phyloP scores from a whole-genome alignment of 2,888 invertebrate genomes.

The Caenorhabditis sulstoni region DNA sequence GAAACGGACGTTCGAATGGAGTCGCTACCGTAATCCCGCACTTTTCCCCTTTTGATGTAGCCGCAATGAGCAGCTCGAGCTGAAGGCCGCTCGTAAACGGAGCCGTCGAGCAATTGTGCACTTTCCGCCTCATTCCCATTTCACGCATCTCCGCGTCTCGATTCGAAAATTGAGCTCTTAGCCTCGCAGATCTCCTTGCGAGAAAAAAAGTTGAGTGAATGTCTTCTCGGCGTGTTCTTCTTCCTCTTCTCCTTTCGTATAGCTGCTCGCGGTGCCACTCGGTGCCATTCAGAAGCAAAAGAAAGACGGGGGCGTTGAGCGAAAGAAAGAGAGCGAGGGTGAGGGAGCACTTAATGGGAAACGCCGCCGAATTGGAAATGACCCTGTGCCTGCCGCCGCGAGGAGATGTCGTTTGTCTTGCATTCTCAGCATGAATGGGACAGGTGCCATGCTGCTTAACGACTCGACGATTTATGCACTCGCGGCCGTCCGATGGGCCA shows the following conservation, averaged over 20 bases:
- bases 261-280: background rate
- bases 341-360: conserved; percentile 36
- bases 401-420: conserved; percentile 17
- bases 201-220: background rate
- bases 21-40: background rate
- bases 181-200: background rate
- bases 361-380: conserved; percentile 14
- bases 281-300: background rate
- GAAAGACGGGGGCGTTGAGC: too few species aligned
- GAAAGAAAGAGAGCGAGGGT: background rate
- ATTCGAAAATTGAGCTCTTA: conserved; percentile 35
- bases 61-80: background rate
- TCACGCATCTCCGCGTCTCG: conserved; percentile 31
- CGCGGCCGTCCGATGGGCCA: background rate
- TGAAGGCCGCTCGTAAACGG: conserved; percentile 16
- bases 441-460: conserved; percentile 29
- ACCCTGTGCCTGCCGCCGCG: background rate
- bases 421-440: background rate
- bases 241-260: background rate
- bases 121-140: conserved; percentile 53
- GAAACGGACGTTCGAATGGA: background rate
- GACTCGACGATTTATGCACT: conserved; percentile 41
- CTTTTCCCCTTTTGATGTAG: too few species aligned
- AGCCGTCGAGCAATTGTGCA: conserved; percentile 20
- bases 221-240: background rate